Conservation (phyloP, 2,797 vertebrate species). For the Hylomyscus alleni region DNA sequence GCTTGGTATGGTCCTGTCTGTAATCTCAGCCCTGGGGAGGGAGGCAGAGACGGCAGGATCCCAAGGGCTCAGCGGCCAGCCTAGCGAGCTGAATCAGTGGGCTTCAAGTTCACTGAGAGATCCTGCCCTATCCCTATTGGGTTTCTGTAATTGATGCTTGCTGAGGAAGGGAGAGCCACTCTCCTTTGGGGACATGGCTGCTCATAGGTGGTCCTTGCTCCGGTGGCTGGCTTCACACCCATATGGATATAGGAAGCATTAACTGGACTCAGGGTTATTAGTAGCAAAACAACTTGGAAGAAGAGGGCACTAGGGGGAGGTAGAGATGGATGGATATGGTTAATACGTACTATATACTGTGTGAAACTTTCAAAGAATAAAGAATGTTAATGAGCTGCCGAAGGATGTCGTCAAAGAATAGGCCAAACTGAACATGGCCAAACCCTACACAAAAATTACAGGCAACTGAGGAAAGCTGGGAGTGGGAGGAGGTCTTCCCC, state of each 20-base stretch:
- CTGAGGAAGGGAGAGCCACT: too few relatives aligned
- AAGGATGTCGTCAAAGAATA: too few relatives aligned
- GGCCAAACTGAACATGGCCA: neutral
- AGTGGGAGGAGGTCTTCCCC: neutral
- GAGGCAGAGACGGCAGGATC: neutral
- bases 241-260: neutral
- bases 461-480: neutral
- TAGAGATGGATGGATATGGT: too few relatives aligned
- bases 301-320: neutral
- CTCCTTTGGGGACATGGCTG: neutral
- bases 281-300: neutral
- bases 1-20: too few relatives aligned
- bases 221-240: neutral
- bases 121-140: neutral
- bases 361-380: neutral
- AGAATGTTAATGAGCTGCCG: neutral
- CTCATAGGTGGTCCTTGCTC: neutral
- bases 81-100: neutral
- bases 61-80: too few relatives aligned
- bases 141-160: neutral
- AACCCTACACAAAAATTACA: neutral
- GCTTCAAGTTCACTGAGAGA: neutral
- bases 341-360: neutral
- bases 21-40: neutral
- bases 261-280: neutral